Conservation (phyloP, 1,140 invertebrate genomes). For the Zophobas morio region DNA sequence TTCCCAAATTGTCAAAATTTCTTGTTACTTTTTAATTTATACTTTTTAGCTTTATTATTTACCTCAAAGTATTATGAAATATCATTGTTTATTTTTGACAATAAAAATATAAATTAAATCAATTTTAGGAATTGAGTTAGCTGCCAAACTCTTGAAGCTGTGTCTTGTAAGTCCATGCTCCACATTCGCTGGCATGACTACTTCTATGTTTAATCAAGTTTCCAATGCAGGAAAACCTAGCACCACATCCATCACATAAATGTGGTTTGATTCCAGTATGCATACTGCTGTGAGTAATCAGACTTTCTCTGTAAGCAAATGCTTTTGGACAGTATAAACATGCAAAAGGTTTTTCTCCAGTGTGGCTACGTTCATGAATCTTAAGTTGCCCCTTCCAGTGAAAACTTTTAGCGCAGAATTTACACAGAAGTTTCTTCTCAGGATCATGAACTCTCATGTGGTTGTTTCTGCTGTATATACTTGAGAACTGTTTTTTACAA, state of each 20-base stretch:
- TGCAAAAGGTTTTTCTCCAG: constrained; percentile 77
- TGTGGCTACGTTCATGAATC: constrained; percentile 80
- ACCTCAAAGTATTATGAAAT: constrained; percentile 16
- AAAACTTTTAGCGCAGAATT: constrained; percentile 68
- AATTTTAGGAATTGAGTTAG: background rate
- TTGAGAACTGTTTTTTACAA: constrained; percentile 55
- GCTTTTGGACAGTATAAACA: constrained; percentile 65
- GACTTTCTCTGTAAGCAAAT: constrained; percentile 64
- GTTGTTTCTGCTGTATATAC: constrained; percentile 61
- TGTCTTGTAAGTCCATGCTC: constrained; percentile 47
- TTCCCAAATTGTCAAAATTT: constrained; percentile 62
- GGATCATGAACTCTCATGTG: constrained; percentile 67
- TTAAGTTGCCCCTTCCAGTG: constrained; percentile 75
- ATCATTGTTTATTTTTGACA: constrained; percentile 26
- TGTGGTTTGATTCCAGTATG: constrained; percentile 65
- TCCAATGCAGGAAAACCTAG: constrained; percentile 62
- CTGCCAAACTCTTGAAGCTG: background rate
- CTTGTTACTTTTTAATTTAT: constrained; percentile 58
- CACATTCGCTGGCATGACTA: constrained; percentile 63
- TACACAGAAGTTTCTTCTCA: constrained; percentile 66
- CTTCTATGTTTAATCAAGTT: constrained; percentile 61
- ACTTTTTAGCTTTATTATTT: background rate
- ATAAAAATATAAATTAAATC: background rate
- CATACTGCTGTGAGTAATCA: constrained; percentile 61
- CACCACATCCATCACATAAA: constrained; percentile 60